Percentiles rank a stretch among this genome's conserved stretches.
These are phyloP conservation scores for Pelosia muscerda DNA, from an alignment of 2,888 invertebrate species.

Conservation along the genomic window DNA sequence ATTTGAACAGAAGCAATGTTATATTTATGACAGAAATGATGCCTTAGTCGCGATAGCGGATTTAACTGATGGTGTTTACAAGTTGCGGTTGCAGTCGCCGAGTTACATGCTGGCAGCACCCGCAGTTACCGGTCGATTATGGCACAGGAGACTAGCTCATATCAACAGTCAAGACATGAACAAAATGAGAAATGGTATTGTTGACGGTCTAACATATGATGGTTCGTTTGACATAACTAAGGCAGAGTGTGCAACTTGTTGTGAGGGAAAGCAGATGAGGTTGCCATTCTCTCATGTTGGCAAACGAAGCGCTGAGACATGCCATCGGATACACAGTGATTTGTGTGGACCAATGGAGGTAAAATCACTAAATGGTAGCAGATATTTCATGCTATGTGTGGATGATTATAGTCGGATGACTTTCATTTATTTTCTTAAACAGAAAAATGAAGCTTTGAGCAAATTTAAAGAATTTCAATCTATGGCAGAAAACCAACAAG, in stretches of 20 bases:
- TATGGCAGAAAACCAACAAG: no score
- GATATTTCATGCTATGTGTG: no score
- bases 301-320: neutral
- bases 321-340: neutral
- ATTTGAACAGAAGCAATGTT: neutral
- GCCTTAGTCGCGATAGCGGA: neutral
- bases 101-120: neutral
- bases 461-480: no score
- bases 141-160: slow-evolving; percentile 9
- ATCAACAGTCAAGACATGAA: no score
- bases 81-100: neutral
- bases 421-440: no score
- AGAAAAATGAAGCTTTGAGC: no score
- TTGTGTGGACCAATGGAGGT: neutral
- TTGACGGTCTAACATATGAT: no score
- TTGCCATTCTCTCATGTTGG: neutral
- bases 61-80: slow-evolving; percentile 7
- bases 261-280: neutral
- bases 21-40: neutral
- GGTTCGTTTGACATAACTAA: no score
- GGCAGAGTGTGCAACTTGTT: no score
- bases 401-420: no score
- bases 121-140: neutral
- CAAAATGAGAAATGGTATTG: no score
- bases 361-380: no score